phyloP scores from a whole-genome alignment of 2,888 invertebrate species.

The Augochlorella aurata region DNA sequence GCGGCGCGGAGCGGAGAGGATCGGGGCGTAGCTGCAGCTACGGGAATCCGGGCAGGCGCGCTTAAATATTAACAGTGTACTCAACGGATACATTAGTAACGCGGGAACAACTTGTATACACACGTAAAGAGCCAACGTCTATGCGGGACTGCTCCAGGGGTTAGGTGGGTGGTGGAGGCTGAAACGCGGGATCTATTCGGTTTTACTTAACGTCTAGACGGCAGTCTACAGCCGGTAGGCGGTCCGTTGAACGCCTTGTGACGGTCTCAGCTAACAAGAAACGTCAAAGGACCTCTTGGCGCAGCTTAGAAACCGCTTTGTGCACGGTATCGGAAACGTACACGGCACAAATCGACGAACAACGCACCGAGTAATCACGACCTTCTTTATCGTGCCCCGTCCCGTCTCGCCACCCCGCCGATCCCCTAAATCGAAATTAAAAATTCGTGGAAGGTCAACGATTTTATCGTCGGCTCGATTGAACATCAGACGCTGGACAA shows the following conservation, averaged over 20 bases:
- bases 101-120: constrained; percentile 63
- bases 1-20: not conserved
- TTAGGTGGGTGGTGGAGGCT: not conserved
- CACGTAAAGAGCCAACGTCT: constrained; percentile 14
- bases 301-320: constrained; percentile 51
- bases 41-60: constrained; percentile 61
- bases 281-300: constrained; percentile 61
- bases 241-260: constrained; percentile 41
- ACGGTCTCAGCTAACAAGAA: constrained; percentile 52
- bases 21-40: constrained; percentile 27
- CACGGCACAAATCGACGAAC: constrained; percentile 49
- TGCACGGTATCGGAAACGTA: constrained; percentile 50
- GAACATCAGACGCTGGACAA: constrained; percentile 10
- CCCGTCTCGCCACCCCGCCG: not conserved
- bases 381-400: constrained; percentile 9
- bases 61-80: constrained; percentile 76
- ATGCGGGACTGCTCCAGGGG: not conserved
- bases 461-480: not conserved
- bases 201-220: constrained; percentile 63
- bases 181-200: constrained; percentile 41
- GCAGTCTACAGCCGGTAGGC: constrained; percentile 30
- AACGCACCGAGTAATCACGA: constrained; percentile 33
- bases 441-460: constrained; percentile 23
- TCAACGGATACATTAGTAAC: constrained; percentile 75
- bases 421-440: constrained; percentile 26